Conservation (phyloP, 2,113 vertebrate species). For the Eidolon helvum region DNA sequence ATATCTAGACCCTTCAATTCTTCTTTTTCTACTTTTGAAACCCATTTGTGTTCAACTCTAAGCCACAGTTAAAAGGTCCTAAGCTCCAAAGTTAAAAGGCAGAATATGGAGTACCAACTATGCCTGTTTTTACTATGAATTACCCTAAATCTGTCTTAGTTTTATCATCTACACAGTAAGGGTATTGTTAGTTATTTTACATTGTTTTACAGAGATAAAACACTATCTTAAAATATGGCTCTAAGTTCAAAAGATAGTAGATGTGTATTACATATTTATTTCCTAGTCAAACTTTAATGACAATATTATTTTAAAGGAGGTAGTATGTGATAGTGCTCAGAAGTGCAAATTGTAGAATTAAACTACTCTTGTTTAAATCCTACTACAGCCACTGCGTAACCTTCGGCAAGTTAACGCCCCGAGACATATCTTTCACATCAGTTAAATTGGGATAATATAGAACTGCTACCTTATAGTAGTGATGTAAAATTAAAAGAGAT, state of each 20-base stretch:
- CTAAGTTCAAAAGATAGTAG: neutral
- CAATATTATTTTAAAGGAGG: neutral
- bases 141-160: neutral
- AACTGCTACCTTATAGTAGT: neutral
- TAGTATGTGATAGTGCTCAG: neutral
- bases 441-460: neutral
- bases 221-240: neutral
- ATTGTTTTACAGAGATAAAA: constrained; percentile 1
- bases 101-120: neutral
- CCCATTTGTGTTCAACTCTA: neutral
- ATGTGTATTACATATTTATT: neutral
- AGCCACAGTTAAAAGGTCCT: neutral
- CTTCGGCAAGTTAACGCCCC: neutral
- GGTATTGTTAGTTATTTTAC: neutral
- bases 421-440: neutral
- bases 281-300: neutral
- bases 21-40: neutral
- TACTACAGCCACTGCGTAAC: accelerated
- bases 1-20: accelerated
- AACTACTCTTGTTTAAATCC: neutral
- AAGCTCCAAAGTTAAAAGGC: neutral
- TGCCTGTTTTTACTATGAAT: neutral
- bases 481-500: neutral
- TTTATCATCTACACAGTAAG: neutral
- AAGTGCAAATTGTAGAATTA: neutral